Evolutionary conservation across 2,797 vertebrate species (phyloP), one percentile per base, ranked within the genome.

Genomic region (Enteromius unitaeniatus): DNA sequence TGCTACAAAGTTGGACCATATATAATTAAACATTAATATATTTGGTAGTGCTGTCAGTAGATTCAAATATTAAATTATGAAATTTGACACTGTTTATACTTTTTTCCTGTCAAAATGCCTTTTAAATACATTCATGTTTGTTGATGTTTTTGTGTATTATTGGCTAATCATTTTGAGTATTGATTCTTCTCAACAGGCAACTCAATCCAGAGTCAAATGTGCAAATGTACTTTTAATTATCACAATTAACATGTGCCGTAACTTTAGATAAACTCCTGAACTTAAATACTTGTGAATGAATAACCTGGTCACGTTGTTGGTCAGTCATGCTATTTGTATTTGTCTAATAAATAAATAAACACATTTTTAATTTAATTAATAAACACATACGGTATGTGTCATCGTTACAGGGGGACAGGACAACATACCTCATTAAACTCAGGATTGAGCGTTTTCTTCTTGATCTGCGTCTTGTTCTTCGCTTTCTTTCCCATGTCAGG

Each of bases 401-500:
- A 11, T 6, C 26, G 9, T 37, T 17, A n/a, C 19, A 79, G 51
- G 28, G 23, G 31, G 40, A 68, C 37, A 34, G 31, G 31, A 34
- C 19, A 79, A 15, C 17, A 14, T 42, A 78, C 86, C 96, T 99
- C 98, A 4, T 99, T 99, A 91, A 96, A 99, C 87, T 99, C 98
- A 0, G 98, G 98, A 82, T 99, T 99, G 87, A 99, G 91, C 0
- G 97, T 99, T 93, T 98, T 99, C 95, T 99, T 99, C 92, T 99
- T 99, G 84, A 97, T 99, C 91, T 98, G 97, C 0, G 98, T 99
- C 95, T 99, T 99, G 91, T 97, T 96, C 89, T 99, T 99, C 49
- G 94, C 96, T 88, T 99, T 99, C 91, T 99, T 99, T 11, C 97
- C 97, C 96, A 98, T 97, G 91, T 99, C 98, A 7, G 98, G 98